Conservation (phyloP, 1,140 invertebrate genomes). For the Bombus confusus region DNA sequence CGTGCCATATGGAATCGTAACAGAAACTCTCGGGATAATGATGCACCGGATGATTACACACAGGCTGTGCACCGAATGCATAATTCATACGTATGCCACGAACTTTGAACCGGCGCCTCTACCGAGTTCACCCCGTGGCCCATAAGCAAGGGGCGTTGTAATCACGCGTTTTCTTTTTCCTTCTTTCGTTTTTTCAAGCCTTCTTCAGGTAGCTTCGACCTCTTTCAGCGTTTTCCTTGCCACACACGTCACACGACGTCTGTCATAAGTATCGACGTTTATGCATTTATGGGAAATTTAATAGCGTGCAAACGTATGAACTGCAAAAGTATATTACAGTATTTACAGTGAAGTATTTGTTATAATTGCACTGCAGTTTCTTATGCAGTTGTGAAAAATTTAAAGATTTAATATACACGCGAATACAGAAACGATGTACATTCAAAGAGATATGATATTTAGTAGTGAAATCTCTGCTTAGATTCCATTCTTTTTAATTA, state of each 20-base stretch:
- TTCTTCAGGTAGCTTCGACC: neutral
- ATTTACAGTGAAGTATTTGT: too few species aligned
- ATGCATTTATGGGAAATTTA: neutral
- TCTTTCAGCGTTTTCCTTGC: constrained; percentile 24
- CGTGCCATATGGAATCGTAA: constrained; percentile 59
- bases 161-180: constrained; percentile 11
- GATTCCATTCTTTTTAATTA: too few species aligned
- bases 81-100: constrained; percentile 64
- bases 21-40: constrained; percentile 50
- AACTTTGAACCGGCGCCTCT: constrained; percentile 66
- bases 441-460: too few species aligned
- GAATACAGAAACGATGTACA: too few species aligned
- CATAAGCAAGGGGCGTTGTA: neutral
- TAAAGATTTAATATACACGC: too few species aligned
- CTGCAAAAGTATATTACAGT: too few species aligned
- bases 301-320: neutral
- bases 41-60: constrained; percentile 55
- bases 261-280: neutral
- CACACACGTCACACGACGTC: constrained; percentile 29
- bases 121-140: neutral
- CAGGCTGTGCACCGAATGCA: constrained; percentile 66
- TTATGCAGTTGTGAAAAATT: too few species aligned
- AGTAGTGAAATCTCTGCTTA: too few species aligned
- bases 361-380: too few species aligned
- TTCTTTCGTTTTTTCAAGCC: neutral